Evolutionary conservation across 2,113 vertebrate genomes (phyloP).

Genomic region (Hemibagrus wyckioides): DNA sequence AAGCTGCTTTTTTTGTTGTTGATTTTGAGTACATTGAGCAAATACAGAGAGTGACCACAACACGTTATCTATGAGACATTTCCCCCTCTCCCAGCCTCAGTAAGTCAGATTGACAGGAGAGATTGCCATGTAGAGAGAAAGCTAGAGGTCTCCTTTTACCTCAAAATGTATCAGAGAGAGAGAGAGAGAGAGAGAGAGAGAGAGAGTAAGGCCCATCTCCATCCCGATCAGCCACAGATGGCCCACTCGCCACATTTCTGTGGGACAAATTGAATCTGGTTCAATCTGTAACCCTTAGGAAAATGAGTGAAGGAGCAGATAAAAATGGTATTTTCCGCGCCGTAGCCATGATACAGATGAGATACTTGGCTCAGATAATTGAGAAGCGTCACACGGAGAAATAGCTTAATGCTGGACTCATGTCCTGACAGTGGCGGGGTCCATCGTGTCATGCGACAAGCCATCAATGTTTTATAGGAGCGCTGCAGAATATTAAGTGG

Average conservation of each 20-base stretch:
- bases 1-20: not conserved
- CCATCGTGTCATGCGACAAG: not conserved
- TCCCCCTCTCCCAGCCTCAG: constrained; percentile 36
- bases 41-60: constrained; percentile 16
- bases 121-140: constrained; percentile 58
- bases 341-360: constrained; percentile 57
- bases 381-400: constrained; percentile 42
- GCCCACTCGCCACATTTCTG: constrained; percentile 58
- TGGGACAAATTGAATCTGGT: constrained; percentile 72
- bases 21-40: not conserved
- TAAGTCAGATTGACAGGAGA: constrained; percentile 67
- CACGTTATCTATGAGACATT: constrained; percentile 18
- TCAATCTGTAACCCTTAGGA: constrained; percentile 69
- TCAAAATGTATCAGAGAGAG: constrained; percentile 46
- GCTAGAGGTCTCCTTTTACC: constrained; percentile 57
- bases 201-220: constrained; percentile 57
- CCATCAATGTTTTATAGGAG: constrained; percentile 2
- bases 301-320: constrained; percentile 61
- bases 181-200: not conserved
- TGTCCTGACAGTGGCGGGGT: constrained; percentile 29
- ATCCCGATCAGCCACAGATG: constrained; percentile 60
- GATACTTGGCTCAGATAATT: constrained; percentile 64
- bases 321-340: constrained; percentile 56
- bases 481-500: not conserved
- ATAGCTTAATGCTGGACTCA: constrained; percentile 25